These are phyloP conservation scores for Pycnonotus jocosus DNA, from an alignment of 2,113 vertebrate species.

Conservation along the genomic window DNA sequence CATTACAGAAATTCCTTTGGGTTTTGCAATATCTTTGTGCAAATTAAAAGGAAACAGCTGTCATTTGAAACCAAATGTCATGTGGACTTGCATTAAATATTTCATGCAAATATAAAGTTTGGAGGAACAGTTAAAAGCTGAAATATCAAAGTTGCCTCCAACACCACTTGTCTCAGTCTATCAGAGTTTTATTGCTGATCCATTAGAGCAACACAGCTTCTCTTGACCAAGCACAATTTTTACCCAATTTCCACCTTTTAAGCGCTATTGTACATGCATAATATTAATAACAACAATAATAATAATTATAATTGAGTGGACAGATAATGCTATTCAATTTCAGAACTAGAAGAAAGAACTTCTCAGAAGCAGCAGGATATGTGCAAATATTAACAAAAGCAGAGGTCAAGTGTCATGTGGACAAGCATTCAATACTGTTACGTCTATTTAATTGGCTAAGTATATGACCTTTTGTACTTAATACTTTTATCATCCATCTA, in stretches of 20 bases:
- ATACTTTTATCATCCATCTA: background rate
- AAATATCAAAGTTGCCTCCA: background rate
- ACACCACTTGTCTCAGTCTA: background rate
- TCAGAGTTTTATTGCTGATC: background rate
- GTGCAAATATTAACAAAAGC: slow-evolving; percentile 12
- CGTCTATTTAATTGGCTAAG: background rate
- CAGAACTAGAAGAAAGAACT: background rate
- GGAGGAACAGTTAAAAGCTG: background rate
- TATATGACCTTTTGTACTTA: background rate
- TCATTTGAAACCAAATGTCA: background rate
- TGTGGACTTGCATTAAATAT: background rate
- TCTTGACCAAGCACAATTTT: background rate
- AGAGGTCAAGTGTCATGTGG: background rate
- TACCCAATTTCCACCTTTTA: background rate
- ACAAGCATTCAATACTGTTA: background rate
- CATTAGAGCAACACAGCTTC: background rate
- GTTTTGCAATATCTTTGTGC: background rate
- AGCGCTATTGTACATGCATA: background rate
- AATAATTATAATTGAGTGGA: background rate
- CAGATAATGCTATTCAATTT: background rate
- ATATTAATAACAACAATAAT: background rate
- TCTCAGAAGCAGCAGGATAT: background rate
- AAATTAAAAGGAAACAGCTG: background rate
- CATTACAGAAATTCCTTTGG: background rate
- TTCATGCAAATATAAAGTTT: background rate